Conservation (phyloP, 2,797 vertebrate species). For the Poecilia wingei region DNA sequence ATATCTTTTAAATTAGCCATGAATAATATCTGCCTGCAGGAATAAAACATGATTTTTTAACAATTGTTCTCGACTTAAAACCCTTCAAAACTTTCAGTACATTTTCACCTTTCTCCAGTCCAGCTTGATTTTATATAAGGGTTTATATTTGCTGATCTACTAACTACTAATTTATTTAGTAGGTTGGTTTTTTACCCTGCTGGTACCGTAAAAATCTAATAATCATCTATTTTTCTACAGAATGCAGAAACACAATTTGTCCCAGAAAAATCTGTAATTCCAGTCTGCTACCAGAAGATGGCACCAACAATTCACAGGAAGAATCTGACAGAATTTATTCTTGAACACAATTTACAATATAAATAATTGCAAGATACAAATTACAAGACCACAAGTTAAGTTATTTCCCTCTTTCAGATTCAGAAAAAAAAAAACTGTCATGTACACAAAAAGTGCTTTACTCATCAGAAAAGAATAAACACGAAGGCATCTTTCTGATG, state of each 20-base stretch:
- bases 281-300: slow-evolving; percentile 28
- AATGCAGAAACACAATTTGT: not conserved
- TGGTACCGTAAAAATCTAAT: not conserved
- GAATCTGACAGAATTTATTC: slow-evolving; percentile 50
- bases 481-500: slow-evolving; percentile 27
- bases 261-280: slow-evolving; percentile 20
- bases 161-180: not conserved
- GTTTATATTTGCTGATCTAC: not conserved
- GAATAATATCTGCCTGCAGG: not conserved
- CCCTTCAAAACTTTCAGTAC: not conserved
- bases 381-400: slow-evolving; percentile 20
- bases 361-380: slow-evolving; percentile 40
- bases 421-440: not conserved
- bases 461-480: slow-evolving; percentile 7
- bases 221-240: not conserved
- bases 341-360: slow-evolving; percentile 52
- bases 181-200: not conserved
- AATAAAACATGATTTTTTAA: not conserved
- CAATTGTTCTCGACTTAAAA: not conserved
- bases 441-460: not conserved
- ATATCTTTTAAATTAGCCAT: not conserved
- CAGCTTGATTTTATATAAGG: not conserved
- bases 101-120: not conserved
- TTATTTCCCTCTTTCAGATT: not conserved
- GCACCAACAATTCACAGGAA: slow-evolving; percentile 17